These are phyloP conservation scores for Gila robusta DNA, from an alignment of 2,797 vertebrate genomes.

Conservation along the genomic window DNA sequence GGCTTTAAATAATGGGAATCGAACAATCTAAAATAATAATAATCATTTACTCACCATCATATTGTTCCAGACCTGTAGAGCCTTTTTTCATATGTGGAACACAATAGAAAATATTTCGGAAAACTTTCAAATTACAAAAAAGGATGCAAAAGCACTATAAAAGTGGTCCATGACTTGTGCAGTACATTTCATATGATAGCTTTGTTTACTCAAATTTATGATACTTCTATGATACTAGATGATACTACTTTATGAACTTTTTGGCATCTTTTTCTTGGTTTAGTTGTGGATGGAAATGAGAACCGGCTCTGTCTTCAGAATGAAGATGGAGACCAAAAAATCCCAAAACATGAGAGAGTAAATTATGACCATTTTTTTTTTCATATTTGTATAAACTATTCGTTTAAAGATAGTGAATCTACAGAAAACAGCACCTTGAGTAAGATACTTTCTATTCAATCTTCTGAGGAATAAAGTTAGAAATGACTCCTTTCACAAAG, in stretches of 20 bases:
- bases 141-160: neutral
- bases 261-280: neutral
- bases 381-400: neutral
- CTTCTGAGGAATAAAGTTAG: slow-evolving; percentile 43
- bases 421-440: slow-evolving; percentile 15
- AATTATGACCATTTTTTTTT: neutral
- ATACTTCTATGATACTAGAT: neutral
- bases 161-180: neutral
- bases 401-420: neutral
- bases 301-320: neutral
- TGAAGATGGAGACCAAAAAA: neutral
- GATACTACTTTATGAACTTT: neutral
- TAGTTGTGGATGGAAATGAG: neutral
- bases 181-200: neutral
- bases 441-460: slow-evolving; percentile 8
- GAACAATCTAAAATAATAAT: neutral
- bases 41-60: neutral
- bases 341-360: neutral
- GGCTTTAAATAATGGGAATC: neutral
- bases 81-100: neutral
- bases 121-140: neutral
- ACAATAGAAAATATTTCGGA: too few relatives aligned
- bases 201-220: neutral
- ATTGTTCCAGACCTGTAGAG: neutral
- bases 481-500: slow-evolving; percentile 55